Evolutionary conservation across 2,888 invertebrate genomes (phyloP), one percentile per base, ranked within the genome.

Genomic region (Pristionchus maxplancki): DNA sequence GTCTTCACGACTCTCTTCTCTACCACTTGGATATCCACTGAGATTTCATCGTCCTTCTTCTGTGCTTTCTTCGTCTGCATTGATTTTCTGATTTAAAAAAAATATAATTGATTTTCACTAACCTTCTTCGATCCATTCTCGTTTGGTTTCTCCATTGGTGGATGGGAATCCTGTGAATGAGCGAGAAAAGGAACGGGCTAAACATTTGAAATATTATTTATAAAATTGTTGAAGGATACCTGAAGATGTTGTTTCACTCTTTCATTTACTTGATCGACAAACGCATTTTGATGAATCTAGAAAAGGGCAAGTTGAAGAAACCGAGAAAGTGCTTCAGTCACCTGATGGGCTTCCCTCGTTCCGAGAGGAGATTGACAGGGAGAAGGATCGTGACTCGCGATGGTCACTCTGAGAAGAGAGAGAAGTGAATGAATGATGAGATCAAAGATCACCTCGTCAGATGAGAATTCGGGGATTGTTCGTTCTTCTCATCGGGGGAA

Each of bases 1-100:
- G 93, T 92, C 31, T 93, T 92, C 67, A 94, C 90, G 4, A 94
- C 91, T 78, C 90, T 88, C 84, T 93, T 94, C 89, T 94, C 93
- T 13, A 92, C 91, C 20, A 93, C 90, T 85, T 92, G 89, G 24
- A 93, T 90, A 8, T 89, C 88, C 15, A 93, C 91, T 20, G 91
- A 91, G 50, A 93, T 87, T 28, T 89, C 88, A 40, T 91, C 91
- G 78, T 90, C 89, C 34, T 87, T 88, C n/a, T 67, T 48, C 53
- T 81, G n/a, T 31, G 24, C 9, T 20, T 71, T 28, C n/a, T 2
- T n/a, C n/a, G n/a, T n/a, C n/a, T n/a, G n/a, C 44, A 44, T 44
- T 44, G 44, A 44, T 44, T 44, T 44, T 44, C 44, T 44, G 44
- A 31, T 71, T 71, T 24, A 6, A 1, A 6, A 24, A 37, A 53